Conservation (phyloP, 2,888 invertebrate genomes). For the Tachina lurida region DNA sequence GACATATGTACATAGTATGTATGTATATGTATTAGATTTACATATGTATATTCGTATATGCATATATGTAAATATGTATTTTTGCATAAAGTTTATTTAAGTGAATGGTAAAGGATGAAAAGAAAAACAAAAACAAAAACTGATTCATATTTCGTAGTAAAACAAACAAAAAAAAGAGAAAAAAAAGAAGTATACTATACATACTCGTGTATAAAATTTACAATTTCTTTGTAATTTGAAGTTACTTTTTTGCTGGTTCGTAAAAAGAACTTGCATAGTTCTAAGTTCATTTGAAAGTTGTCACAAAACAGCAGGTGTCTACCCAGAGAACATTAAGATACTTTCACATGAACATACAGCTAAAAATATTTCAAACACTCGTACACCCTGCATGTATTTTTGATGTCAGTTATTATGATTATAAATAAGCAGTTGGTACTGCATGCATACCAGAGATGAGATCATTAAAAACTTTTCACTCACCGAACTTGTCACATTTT, state of each 20-base stretch:
- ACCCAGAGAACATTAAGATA: constrained; percentile 27
- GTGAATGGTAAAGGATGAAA: neutral
- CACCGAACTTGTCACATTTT: too few species aligned
- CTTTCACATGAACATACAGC: neutral
- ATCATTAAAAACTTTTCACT: too few species aligned
- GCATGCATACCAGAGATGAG: neutral
- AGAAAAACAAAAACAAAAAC: neutral
- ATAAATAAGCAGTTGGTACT: neutral
- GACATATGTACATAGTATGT: too few species aligned
- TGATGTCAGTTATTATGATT: constrained; percentile 42
- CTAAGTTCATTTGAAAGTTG: constrained; percentile 46
- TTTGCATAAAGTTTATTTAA: neutral
- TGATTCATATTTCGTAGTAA: constrained; percentile 36
- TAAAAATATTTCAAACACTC: neutral
- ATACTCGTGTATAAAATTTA: neutral
- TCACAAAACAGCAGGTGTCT: constrained; percentile 66
- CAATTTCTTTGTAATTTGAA: constrained; percentile 31
- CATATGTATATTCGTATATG: neutral
- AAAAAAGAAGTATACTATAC: neutral
- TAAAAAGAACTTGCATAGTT: constrained; percentile 29
- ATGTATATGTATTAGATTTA: too few species aligned
- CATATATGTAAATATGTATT: neutral
- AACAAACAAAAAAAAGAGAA: neutral
- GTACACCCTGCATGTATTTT: neutral
- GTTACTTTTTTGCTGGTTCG: constrained; percentile 23